Evolutionary conservation across 2,888 invertebrate species (phyloP), one percentile per base, ranked within the genome.

Genomic region (Helobdella robusta): DNA sequence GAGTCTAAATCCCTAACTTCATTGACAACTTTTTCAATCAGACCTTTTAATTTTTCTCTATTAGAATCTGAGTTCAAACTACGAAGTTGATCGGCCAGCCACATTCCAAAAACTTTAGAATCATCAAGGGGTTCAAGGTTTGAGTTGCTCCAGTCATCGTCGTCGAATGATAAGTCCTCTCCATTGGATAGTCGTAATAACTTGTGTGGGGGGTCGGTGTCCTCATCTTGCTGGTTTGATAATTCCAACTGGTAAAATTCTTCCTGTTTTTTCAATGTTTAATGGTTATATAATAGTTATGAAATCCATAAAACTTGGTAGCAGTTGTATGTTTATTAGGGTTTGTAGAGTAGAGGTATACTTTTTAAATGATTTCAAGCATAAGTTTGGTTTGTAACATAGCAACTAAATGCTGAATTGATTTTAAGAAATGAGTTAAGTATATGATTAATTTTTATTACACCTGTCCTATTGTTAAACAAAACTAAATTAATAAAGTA

Each of bases 41-140:
- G 56, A 11, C 32, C 56, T 56, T 56, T 56, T 28, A 56, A 56
- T 20, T 56, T 56, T 56, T 56, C 56, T 56, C 56, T 56, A 28
- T 56, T 56, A 30, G 28, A 28, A 30, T 56, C 23, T 25, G 56
- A 56, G 15, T 56, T 56, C 1, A 56, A 4, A 28, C 32, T 56
- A 3, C 28, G 23, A 30, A 56, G 23, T n/a, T 32, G 28, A 28
- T 56, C 56, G 28, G 23, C 32, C 6, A 56, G 30, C 5, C 15
- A 56, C 28, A n/a, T 25, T 8, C 56, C 56, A 56, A 56, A 56
- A 30, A 30, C 56, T 56, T 56, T 56, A 18, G 56, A 28, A 5
- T 56, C 56, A 30, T 56, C 56, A 11, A 11, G 32, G 5, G 28
- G 30, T 11, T 56, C 30, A 30, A n/a, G n/a, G n/a, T n/a, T n/a